Evolutionary conservation across 2,888 invertebrate genomes (phyloP).

Genomic region (Imbricaverruca yamaguchii): DNA sequence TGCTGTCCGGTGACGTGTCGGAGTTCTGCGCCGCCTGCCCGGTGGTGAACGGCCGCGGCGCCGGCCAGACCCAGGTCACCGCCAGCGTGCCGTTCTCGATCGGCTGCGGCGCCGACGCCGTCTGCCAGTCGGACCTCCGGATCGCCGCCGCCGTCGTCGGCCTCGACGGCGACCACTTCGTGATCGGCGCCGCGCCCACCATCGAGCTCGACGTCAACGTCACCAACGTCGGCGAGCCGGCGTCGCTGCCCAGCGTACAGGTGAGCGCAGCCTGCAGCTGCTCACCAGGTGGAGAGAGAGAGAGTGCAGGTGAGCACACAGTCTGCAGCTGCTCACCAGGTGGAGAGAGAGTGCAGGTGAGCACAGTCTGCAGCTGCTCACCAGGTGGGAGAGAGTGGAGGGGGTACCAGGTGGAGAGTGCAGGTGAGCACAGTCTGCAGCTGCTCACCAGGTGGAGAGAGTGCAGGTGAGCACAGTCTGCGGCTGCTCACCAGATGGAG

Average conservation of each 20-base stretch:
- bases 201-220: constrained; percentile 38
- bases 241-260: constrained; percentile 36
- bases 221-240: constrained; percentile 40
- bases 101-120: constrained; percentile 50
- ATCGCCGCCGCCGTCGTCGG: constrained; percentile 22
- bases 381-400: no score
- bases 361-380: no score
- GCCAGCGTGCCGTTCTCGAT: constrained; percentile 39
- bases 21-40: constrained; percentile 15
- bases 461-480: no score
- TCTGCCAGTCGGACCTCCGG: constrained; percentile 48
- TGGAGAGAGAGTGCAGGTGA: no score
- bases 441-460: no score
- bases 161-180: constrained; percentile 31
- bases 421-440: no score
- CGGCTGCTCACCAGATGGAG: no score
- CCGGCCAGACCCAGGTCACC: neutral
- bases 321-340: no score
- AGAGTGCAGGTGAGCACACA: no score
- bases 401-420: no score
- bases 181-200: constrained; percentile 38
- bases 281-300: no score
- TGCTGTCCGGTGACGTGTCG: neutral
- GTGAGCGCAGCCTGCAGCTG: neutral
- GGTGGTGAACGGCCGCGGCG: neutral